phyloP scores from a whole-genome alignment of 2,113 vertebrate genomes.

The Mohoua ochrocephala region DNA sequence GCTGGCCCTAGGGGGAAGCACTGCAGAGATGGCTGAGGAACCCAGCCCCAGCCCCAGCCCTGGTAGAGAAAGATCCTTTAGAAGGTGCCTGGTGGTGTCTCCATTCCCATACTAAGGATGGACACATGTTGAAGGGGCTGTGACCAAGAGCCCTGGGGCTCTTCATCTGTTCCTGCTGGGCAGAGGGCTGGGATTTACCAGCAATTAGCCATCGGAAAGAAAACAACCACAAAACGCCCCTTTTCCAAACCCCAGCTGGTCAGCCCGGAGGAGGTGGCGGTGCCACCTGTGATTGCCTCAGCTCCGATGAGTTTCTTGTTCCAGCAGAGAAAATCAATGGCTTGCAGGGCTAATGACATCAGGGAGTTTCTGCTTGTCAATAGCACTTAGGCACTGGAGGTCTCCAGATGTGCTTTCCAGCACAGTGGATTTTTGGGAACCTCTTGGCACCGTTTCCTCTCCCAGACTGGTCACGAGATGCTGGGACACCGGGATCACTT shows the following conservation, averaged over 20 bases:
- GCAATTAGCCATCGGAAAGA: neutral
- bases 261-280: neutral
- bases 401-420: neutral
- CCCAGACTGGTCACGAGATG: accelerated
- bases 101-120: neutral
- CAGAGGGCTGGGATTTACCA: neutral
- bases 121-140: neutral
- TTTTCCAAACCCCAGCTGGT: neutral
- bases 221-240: neutral
- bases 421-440: neutral
- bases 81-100: neutral
- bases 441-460: neutral
- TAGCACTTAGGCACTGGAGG: neutral
- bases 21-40: neutral
- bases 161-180: neutral
- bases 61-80: neutral
- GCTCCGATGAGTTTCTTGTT: slow-evolving; percentile 14
- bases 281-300: slow-evolving; percentile 10
- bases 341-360: neutral
- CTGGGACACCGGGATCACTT: neutral
- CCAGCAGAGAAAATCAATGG: slow-evolving; percentile 11
- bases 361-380: neutral
- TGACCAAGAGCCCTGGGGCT: neutral
- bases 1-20: neutral
- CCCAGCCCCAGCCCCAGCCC: neutral